These are phyloP conservation scores for Colistium nudipinnis DNA, from an alignment of 2,113 vertebrate species.

Conservation along the genomic window DNA sequence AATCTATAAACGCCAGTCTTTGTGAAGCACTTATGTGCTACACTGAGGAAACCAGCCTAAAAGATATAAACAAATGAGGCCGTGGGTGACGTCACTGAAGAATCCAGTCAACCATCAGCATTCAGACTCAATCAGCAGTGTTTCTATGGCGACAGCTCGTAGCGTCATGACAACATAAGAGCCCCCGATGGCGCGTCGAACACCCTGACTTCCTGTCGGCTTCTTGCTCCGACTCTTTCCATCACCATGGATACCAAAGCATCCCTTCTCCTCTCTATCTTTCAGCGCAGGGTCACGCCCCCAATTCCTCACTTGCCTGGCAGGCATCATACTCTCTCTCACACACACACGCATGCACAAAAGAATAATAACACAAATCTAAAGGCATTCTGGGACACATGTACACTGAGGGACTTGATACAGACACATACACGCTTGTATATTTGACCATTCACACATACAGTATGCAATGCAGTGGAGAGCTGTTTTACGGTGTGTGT, in stretches of 20 bases:
- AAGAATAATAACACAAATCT: conserved; percentile 27
- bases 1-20: no score
- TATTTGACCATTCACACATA: background rate
- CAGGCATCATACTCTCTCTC: conserved; percentile 5
- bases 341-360: conserved; percentile 13
- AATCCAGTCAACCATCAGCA: conserved; percentile 59
- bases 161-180: conserved; percentile 77
- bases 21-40: no score
- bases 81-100: conserved; percentile 35
- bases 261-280: conserved; percentile 46
- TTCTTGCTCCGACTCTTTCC: conserved; percentile 66
- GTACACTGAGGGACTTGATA: conserved; percentile 8
- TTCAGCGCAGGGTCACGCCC: conserved; percentile 56
- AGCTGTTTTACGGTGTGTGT: background rate
- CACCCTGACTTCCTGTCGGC: conserved; percentile 75
- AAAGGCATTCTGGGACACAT: no score
- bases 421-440: background rate
- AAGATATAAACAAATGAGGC: background rate
- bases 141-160: conserved; percentile 73
- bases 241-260: conserved; percentile 70
- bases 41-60: no score
- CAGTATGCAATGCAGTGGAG: no score
- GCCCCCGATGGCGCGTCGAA: conserved; percentile 57
- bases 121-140: conserved; percentile 58
- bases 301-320: conserved; percentile 59